Base-by-base conservation (phyloP, 2,888 invertebrate species). In the Acronicta leporina region DNA sequence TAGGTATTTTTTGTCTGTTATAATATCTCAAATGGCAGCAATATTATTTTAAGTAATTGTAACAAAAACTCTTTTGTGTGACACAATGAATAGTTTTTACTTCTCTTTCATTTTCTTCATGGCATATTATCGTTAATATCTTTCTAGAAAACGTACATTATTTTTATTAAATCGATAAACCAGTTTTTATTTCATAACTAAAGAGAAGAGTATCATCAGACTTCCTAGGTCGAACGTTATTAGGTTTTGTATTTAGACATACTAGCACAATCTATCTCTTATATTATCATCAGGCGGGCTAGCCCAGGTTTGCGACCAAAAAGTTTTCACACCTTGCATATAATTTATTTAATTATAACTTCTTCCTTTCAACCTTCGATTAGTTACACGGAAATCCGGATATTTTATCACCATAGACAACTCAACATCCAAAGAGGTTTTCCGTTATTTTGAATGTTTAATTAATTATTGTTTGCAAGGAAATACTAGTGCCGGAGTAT, bases 391-490 rank as follows among this genome's bases (percentile, higher is more conserved):
- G 52, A 64, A 69, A 47, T 47, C 3, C 42, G 64, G 52, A 64
- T 63, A 47, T 47, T 2, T 62, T 15, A 8, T 20, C 30, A 44
- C 30, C 6, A 47, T 64, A 38, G 50, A 70, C 57, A 70, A 64
- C 56, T 33, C n/a, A 46, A 35, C n/a, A 15, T 16, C 16, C 14
- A 63, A 52, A 54, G 38, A 13, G 38, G 13, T 65, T 66, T 70
- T 63, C 58, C 65, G 43, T 45, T 42, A 55, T 41, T 50, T 63
- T 64, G 1, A 51, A 49, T 57, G 44, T 52, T 52, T 59, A 42
- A 70, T 48, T 56, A 41, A 70, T 52, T 53, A 63, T 14, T 45
- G 40, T 62, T 50, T 27, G 38, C 2, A 51, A 64, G 71, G 68
- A 68, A 68, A 65, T 38, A 47, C 42, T 48, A 8, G 49, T 27